These are phyloP conservation scores for Pseudomyrmex pallidus DNA, from an alignment of 1,140 invertebrate genomes.

Conservation along the genomic window DNA sequence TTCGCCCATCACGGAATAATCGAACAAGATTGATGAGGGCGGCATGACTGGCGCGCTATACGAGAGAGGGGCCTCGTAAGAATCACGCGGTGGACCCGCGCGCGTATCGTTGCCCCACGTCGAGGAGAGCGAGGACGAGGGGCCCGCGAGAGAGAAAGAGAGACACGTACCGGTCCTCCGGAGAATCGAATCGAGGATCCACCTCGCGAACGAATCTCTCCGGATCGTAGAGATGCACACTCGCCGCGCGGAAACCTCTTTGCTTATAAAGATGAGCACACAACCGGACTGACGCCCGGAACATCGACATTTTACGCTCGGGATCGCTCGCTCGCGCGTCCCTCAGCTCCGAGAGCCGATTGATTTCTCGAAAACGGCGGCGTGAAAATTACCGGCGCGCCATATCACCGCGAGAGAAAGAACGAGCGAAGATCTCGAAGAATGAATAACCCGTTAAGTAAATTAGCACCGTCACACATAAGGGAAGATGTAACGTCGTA, in stretches of 20 bases:
- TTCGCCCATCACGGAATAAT: conserved; percentile 85
- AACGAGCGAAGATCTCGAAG: too few species aligned
- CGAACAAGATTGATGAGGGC: conserved; percentile 85
- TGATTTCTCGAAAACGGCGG: conserved; percentile 26
- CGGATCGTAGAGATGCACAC: conserved; percentile 24
- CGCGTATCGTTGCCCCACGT: conserved; percentile 41
- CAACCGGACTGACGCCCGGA: conserved; percentile 70
- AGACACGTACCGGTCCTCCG: background rate
- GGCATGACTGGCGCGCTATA: conserved; percentile 80
- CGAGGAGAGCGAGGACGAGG: background rate
- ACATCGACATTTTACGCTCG: conserved; percentile 77
- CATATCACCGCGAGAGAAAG: background rate
- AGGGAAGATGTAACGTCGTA: too few species aligned
- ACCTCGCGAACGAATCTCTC: conserved; percentile 8
- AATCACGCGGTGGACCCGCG: conserved; percentile 61
- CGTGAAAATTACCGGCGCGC: background rate
- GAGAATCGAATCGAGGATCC: background rate
- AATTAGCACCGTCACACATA: too few species aligned
- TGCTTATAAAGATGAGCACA: conserved; percentile 40
- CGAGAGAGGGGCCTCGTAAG: conserved; percentile 22
- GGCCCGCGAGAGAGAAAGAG: background rate
- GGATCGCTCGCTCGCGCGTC: conserved; percentile 18
- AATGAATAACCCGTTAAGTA: too few species aligned
- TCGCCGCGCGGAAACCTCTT: background rate
- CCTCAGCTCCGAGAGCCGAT: background rate